Evolutionary conservation across 2,888 invertebrate genomes (phyloP).

Genomic region (Anticlea derivata): DNA sequence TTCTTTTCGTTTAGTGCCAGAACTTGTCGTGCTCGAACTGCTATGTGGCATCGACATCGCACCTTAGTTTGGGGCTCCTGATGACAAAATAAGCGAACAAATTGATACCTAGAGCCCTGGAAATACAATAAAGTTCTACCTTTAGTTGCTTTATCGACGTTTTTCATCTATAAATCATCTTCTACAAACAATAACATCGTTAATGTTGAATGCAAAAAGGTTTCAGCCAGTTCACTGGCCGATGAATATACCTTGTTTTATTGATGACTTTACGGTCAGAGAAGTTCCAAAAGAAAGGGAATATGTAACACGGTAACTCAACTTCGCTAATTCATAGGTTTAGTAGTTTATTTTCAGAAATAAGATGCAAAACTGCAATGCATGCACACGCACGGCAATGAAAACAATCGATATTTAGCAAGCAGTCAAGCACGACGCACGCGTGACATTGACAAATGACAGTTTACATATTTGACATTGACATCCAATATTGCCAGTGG

Average conservation of each 20-base stretch:
- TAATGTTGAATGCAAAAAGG: neutral
- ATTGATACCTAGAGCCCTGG: neutral
- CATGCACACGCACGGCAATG: constrained; percentile 8
- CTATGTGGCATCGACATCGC: constrained; percentile 81
- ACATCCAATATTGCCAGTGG: constrained; percentile 2
- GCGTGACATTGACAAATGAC: constrained; percentile 15
- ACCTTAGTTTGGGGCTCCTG: constrained; percentile 21
- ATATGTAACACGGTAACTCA: neutral
- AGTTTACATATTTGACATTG: neutral
- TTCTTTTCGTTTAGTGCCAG: constrained; percentile 79
- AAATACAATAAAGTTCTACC: neutral
- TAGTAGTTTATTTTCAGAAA: neutral
- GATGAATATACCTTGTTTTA: constrained; percentile 9
- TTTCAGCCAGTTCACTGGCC: constrained; percentile 3
- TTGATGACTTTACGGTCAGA: neutral
- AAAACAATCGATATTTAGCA: constrained; percentile 27
- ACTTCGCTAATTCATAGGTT: neutral
- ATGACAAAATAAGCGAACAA: constrained; percentile 2
- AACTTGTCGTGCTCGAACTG: constrained; percentile 76
- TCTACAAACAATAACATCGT: constrained; percentile 9
- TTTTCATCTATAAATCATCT: neutral
- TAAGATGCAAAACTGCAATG: constrained; percentile 3
- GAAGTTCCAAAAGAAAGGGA: neutral
- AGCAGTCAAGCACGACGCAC: no score
- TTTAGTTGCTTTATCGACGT: neutral